Percentiles rank a stretch among this genome's conserved stretches.
These are phyloP conservation scores for Taphrorychus bicolor DNA, from an alignment of 2,888 invertebrate species.

Conservation along the genomic window DNA sequence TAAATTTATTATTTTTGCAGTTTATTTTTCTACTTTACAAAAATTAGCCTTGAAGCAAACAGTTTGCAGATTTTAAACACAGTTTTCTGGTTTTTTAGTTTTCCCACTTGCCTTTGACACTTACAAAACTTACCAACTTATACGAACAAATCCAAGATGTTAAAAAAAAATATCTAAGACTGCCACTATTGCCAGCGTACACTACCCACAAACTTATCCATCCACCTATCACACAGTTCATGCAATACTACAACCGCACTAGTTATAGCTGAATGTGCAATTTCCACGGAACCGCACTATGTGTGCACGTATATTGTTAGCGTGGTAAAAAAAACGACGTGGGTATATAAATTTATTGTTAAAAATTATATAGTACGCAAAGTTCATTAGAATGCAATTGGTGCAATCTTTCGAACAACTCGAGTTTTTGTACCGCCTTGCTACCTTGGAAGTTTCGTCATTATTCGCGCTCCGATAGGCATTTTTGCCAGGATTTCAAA, in stretches of 20 bases:
- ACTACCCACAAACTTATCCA: too few relatives aligned
- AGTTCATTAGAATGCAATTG: conserved; percentile 11
- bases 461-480: neutral
- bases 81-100: too few relatives aligned
- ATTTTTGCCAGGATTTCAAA: neutral
- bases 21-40: too few relatives aligned
- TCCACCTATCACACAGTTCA: neutral
- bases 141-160: too few relatives aligned
- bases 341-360: neutral
- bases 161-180: too few relatives aligned
- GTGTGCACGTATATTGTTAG: conserved; percentile 7
- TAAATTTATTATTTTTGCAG: too few relatives aligned
- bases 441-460: neutral
- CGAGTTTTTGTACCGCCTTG: conserved; percentile 3
- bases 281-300: conserved; percentile 13
- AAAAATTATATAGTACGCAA: conserved; percentile 4
- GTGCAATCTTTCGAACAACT: conserved; percentile 10
- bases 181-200: neutral
- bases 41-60: too few relatives aligned
- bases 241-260: conserved; percentile 9
- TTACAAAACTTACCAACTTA: too few relatives aligned
- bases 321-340: conserved; percentile 14
- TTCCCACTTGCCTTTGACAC: too few relatives aligned
- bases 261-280: conserved; percentile 21
- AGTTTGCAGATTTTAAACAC: too few relatives aligned